These are phyloP conservation scores for Ranitomeya imitator DNA, from an alignment of 2,113 vertebrate genomes.

Conservation along the genomic window DNA sequence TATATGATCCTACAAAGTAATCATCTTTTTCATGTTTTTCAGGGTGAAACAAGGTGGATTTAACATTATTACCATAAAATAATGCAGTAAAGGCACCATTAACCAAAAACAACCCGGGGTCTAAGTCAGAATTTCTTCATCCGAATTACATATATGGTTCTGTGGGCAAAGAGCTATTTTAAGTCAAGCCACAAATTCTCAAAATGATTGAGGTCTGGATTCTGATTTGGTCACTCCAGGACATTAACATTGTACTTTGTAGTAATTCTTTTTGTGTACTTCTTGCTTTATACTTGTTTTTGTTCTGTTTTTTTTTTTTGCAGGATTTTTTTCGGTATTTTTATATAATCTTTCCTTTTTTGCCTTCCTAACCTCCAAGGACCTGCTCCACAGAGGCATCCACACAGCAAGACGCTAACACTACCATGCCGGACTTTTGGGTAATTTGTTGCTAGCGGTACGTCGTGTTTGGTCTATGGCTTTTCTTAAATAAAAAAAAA, in stretches of 20 bases:
- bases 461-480: background rate
- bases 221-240: background rate
- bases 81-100: no score
- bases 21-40: no score
- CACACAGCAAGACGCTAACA: background rate
- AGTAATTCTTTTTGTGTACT: background rate
- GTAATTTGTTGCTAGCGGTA: background rate
- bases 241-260: background rate
- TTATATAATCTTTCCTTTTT: background rate
- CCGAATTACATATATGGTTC: background rate
- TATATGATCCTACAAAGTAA: no score
- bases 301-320: background rate
- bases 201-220: background rate
- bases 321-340: background rate
- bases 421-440: background rate
- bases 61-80: no score
- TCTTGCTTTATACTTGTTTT: background rate
- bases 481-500: no score
- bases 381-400: background rate
- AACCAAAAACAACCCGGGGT: background rate
- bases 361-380: background rate
- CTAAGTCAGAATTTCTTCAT: background rate
- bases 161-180: background rate
- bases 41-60: no score
- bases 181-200: background rate